Evolutionary conservation across 1,140 invertebrate genomes (phyloP).

Genomic region (Leptinotarsa defecta): DNA sequence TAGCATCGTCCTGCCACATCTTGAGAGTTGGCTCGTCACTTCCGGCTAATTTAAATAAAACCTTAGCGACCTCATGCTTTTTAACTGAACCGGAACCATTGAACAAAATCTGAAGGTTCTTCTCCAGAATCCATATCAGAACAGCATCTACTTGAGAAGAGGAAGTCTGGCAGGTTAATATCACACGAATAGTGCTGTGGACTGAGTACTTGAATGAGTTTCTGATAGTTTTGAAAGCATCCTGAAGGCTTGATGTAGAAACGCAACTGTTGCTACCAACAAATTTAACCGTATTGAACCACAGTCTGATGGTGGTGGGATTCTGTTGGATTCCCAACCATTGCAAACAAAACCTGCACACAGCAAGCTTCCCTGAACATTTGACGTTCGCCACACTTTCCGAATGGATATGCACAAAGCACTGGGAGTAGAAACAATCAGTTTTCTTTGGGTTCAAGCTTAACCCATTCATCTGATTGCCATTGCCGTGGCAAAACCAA

Average conservation of each 20-base stretch:
- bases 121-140: constrained; percentile 63
- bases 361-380: constrained; percentile 55
- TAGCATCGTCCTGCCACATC: constrained; percentile 58
- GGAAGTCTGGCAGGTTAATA: constrained; percentile 42
- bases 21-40: constrained; percentile 56
- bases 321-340: constrained; percentile 57
- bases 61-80: constrained; percentile 55
- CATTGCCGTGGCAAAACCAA: constrained; percentile 62
- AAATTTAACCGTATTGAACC: constrained; percentile 50
- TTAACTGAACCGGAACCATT: constrained; percentile 48
- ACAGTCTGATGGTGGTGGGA: constrained; percentile 42
- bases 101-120: constrained; percentile 57
- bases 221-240: constrained; percentile 60
- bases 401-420: constrained; percentile 58
- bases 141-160: constrained; percentile 54
- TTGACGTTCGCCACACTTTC: constrained; percentile 56
- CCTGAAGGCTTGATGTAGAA: constrained; percentile 53
- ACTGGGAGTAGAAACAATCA: constrained; percentile 61
- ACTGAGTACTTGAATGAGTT: constrained; percentile 57
- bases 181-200: constrained; percentile 57
- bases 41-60: constrained; percentile 58
- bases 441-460: constrained; percentile 55
- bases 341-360: constrained; percentile 61
- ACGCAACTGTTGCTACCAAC: constrained; percentile 46
- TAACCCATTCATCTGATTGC: constrained; percentile 36